Evolutionary conservation across 2,888 invertebrate species (phyloP).

Genomic region (Hypomecis punctinalis): DNA sequence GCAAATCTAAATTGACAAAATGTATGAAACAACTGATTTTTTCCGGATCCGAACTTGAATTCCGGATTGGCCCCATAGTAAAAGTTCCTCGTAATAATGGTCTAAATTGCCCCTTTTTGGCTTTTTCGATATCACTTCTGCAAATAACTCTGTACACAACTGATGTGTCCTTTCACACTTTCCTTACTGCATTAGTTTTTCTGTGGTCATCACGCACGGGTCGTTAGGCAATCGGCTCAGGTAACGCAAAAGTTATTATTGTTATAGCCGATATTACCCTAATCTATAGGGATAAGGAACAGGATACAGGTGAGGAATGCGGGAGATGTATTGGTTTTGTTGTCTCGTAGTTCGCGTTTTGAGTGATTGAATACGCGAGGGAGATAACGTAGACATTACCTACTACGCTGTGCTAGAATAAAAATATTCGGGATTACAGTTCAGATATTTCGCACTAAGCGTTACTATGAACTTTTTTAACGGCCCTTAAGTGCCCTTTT

Average conservation of each 20-base stretch:
- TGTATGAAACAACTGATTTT: too few species aligned
- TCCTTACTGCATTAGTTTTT: slow-evolving; percentile 9
- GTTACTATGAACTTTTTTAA: too few species aligned
- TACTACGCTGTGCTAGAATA: too few species aligned
- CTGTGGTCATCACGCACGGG: slow-evolving; percentile 11
- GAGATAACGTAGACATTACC: not conserved
- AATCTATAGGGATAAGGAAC: slow-evolving; percentile 29
- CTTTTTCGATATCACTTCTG: too few species aligned
- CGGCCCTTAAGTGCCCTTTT: too few species aligned
- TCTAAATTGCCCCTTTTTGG: too few species aligned
- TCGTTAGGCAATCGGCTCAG: slow-evolving; percentile 52
- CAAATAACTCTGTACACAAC: too few species aligned
- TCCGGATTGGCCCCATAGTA: too few species aligned
- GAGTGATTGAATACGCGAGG: slow-evolving; percentile 11
- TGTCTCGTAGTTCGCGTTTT: slow-evolving; percentile 8
- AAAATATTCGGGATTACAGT: too few species aligned
- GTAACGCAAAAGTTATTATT: slow-evolving; percentile 48
- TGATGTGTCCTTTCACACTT: not conserved
- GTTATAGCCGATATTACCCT: slow-evolving; percentile 37
- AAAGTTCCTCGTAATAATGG: too few species aligned
- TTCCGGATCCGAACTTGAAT: too few species aligned
- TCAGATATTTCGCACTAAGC: too few species aligned
- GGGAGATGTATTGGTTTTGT: slow-evolving; percentile 27
- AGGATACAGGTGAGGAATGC: slow-evolving; percentile 13
- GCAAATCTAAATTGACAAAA: not conserved